These are phyloP conservation scores for Notoglanidium macrostoma DNA, from an alignment of 2,797 vertebrate genomes.

Conservation along the genomic window DNA sequence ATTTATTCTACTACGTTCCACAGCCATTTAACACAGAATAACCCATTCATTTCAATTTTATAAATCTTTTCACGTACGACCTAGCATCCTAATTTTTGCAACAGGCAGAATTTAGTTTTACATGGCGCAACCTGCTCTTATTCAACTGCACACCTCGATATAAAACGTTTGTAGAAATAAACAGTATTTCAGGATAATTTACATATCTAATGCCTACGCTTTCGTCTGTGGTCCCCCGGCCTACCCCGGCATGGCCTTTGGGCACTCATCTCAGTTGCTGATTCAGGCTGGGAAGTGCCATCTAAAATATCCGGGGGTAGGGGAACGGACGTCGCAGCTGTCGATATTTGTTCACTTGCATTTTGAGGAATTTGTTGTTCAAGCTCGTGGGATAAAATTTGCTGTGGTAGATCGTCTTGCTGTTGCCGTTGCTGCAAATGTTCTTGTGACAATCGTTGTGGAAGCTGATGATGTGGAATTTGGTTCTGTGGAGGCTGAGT, in stretches of 20 bases:
- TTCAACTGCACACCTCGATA: constrained; percentile 39
- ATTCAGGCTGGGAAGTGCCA: constrained; percentile 67
- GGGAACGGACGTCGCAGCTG: constrained; percentile 58
- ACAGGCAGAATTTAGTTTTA: constrained; percentile 45
- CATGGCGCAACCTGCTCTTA: constrained; percentile 43
- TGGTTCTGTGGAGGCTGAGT: constrained; percentile 64
- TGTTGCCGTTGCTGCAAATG: constrained; percentile 55
- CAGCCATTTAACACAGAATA: constrained; percentile 46
- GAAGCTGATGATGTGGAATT: constrained; percentile 45
- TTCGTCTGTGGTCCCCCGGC: constrained; percentile 75
- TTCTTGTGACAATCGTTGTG: constrained; percentile 64
- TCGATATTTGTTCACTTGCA: constrained; percentile 65
- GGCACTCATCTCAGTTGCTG: constrained; percentile 61
- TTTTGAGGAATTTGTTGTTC: constrained; percentile 66
- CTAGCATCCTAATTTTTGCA: constrained; percentile 33
- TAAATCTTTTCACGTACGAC: not conserved
- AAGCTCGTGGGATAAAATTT: constrained; percentile 64
- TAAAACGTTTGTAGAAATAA: constrained; percentile 56
- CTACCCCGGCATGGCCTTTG: constrained; percentile 74
- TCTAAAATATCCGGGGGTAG: constrained; percentile 69
- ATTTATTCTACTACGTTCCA: not conserved
- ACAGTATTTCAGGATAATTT: constrained; percentile 46
- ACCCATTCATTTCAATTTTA: constrained; percentile 4
- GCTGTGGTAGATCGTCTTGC: constrained; percentile 42
- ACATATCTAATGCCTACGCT: constrained; percentile 69